These are phyloP conservation scores for Oryzias javanicus DNA, from an alignment of 2,113 vertebrate species.

Conservation along the genomic window DNA sequence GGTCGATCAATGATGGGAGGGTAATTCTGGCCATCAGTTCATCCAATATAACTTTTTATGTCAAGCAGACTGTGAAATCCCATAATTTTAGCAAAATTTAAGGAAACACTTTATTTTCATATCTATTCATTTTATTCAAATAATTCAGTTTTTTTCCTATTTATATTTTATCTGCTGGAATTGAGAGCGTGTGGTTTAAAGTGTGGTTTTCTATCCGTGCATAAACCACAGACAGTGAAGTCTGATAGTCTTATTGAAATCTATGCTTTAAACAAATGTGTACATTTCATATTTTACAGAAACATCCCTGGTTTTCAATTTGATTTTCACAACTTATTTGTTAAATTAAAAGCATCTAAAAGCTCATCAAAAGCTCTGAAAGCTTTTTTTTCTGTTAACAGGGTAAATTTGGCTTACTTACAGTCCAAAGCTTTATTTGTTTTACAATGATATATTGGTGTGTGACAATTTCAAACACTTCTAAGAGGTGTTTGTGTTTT, in stretches of 20 bases:
- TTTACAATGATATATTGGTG: conserved; percentile 3
- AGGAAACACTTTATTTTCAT: not conserved
- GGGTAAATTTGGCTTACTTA: not conserved
- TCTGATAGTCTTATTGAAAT: too few species aligned
- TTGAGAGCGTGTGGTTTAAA: conserved; percentile 6
- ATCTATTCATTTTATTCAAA: not conserved
- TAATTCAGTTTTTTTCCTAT: not conserved
- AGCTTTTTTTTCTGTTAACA: too few species aligned
- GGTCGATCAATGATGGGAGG: not conserved
- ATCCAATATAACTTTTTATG: conserved; percentile 1
- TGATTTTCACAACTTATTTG: too few species aligned
- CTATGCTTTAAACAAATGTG: too few species aligned
- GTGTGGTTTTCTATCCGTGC: conserved; percentile 38
- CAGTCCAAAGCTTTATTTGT: not conserved
- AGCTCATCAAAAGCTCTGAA: too few species aligned
- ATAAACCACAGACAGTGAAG: not conserved
- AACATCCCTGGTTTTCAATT: too few species aligned
- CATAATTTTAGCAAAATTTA: not conserved
- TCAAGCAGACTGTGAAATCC: not conserved
- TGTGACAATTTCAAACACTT: not conserved
- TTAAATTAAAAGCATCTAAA: too few species aligned
- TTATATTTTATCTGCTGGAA: not conserved
- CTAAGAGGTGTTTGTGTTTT: not conserved
- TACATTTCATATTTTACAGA: too few species aligned
- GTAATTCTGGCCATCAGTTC: conserved; percentile 4